Conservation (phyloP, 2,113 vertebrate genomes). For the Percopsis transmontana region DNA sequence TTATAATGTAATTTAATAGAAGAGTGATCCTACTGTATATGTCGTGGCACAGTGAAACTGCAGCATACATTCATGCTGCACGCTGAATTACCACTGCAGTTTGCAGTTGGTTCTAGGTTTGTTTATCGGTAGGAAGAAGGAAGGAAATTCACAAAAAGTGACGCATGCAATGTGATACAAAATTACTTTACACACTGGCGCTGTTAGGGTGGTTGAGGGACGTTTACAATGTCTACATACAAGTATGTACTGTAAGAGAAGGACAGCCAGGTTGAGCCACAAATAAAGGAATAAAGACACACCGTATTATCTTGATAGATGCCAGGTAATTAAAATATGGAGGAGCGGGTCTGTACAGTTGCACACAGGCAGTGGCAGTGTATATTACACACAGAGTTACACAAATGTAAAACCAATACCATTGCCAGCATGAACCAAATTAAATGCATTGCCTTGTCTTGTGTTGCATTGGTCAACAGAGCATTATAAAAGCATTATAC, state of each 20-base stretch:
- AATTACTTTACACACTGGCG: too few relatives aligned
- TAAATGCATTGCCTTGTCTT: not conserved
- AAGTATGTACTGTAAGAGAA: not conserved
- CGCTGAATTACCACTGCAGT: not conserved
- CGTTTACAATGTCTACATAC: too few relatives aligned
- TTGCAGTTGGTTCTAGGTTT: too few relatives aligned
- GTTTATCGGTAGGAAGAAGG: too few relatives aligned
- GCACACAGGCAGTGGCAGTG: not conserved
- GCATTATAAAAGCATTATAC: too few relatives aligned
- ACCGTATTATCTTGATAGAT: not conserved
- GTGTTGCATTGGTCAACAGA: not conserved
- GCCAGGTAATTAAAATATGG: not conserved
- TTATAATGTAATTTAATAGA: conserved; percentile 17
- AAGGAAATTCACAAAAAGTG: too few relatives aligned
- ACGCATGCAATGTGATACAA: too few relatives aligned
- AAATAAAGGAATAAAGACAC: not conserved
- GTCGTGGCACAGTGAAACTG: not conserved
- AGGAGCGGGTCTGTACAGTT: not conserved
- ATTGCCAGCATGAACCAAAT: not conserved
- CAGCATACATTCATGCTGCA: not conserved
- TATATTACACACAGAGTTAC: not conserved
- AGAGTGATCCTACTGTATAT: conserved; percentile 8
- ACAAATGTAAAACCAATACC: too few relatives aligned
- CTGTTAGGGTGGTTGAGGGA: too few relatives aligned
- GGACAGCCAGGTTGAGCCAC: not conserved